Evolutionary conservation across 2,888 invertebrate species (phyloP), one percentile per base, ranked within the genome.

Genomic region (Toxonevra muliebris): DNA sequence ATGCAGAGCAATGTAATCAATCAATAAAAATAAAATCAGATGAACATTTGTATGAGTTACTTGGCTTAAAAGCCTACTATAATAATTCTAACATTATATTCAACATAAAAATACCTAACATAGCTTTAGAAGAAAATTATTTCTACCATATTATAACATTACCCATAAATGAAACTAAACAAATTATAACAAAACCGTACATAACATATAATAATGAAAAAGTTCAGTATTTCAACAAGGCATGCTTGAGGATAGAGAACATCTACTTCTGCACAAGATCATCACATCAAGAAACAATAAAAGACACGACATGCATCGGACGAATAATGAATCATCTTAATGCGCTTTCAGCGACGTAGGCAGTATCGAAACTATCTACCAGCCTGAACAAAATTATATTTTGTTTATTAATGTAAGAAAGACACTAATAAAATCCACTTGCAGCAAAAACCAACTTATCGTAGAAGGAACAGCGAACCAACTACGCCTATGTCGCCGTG

Each of bases 11-110:
- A n/a, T n/a, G 54, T 15, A 66, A 70, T 12, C 57, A 62, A 68
- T 41, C 53, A 5, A 65, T 73, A 58, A 20, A 61, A 15, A 58
- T 67, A 13, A 54, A 60, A 59, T 71, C 73, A 5, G 40, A 69
- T 48, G 70, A 73, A 60, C 53, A 70, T 17, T 63, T 73, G 43
- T 71, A 73, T 48, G 73, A 71, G 64, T 10, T 74, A 53, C 57
- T 72, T 12, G 59, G 65, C 40, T 40, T 72, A 42, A n/a, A n/a
- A n/a, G n/a, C 72, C 41, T 67, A 69, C 15, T 70, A 67, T 19
- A 71, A 69, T 48, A 15, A 69, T 40, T 45, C 65, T 13, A 73
- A 74, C 68, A 67, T 42, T 45, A n/a, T n/a, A n/a, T n/a, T n/a
- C n/a, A n/a, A n/a, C n/a, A n/a, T n/a, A n/a, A n/a, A n/a, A n/a